These are phyloP conservation scores for Habrosyne pyritoides DNA, from an alignment of 2,888 invertebrate genomes.

Conservation along the genomic window DNA sequence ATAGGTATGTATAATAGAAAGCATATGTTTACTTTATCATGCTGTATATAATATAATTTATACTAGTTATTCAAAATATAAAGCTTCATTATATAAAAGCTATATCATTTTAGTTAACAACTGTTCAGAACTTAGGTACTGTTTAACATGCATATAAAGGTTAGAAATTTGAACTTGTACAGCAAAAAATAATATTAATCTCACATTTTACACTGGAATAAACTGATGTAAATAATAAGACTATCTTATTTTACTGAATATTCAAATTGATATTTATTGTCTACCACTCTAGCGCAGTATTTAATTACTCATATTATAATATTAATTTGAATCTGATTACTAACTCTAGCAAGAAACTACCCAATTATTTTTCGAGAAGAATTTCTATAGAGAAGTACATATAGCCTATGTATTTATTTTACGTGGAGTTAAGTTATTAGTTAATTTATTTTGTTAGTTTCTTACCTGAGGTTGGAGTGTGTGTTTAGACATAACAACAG, in stretches of 20 bases:
- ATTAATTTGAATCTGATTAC: background rate
- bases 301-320: background rate
- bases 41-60: constrained; percentile 48
- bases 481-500: constrained; percentile 97
- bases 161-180: background rate
- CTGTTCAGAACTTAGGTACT: background rate
- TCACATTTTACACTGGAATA: background rate
- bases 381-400: background rate
- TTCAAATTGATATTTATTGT: background rate
- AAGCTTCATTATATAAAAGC: constrained; percentile 32
- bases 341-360: background rate
- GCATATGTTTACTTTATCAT: constrained; percentile 44
- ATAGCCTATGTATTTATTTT: too few relatives aligned
- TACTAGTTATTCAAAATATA: constrained; percentile 37
- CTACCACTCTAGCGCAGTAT: background rate
- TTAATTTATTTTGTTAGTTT: constrained; percentile 11
- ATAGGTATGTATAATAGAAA: constrained; percentile 36
- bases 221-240: background rate
- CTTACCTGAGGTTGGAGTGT: constrained; percentile 89
- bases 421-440: background rate
- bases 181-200: background rate
- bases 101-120: background rate
- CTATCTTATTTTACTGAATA: background rate
- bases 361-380: background rate
- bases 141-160: background rate